Evolutionary conservation across 2,797 vertebrate genomes (phyloP).

Genomic region (Chromis chromis): DNA sequence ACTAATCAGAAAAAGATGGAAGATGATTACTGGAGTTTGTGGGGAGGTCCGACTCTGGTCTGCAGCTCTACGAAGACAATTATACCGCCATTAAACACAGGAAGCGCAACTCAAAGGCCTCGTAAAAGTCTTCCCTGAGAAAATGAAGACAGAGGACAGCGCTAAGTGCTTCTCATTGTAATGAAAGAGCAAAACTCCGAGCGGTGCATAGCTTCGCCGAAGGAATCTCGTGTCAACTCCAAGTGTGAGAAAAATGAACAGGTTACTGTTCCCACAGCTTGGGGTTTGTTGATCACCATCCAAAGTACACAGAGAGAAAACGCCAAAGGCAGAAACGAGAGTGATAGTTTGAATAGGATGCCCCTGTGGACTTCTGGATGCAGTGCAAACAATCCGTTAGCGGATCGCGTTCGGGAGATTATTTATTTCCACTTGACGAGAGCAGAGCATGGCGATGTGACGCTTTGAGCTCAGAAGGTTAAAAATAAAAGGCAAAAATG

Average conservation of each 20-base stretch:
- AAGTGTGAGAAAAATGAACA: conserved; percentile 70
- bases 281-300: conserved; percentile 58
- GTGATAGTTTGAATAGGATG: conserved; percentile 61
- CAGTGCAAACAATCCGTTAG: conserved; percentile 59
- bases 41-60: conserved; percentile 56
- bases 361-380: conserved; percentile 53
- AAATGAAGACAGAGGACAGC: conserved; percentile 40
- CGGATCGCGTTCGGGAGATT: conserved; percentile 16
- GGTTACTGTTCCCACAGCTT: conserved; percentile 64
- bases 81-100: conserved; percentile 73
- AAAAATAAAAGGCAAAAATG: not conserved
- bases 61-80: conserved; percentile 64
- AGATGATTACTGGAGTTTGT: conserved; percentile 50
- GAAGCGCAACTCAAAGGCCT: conserved; percentile 64
- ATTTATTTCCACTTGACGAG: conserved; percentile 43
- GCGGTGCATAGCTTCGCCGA: not conserved
- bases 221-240: conserved; percentile 43
- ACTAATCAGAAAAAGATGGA: conserved; percentile 79
- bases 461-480: conserved; percentile 16
- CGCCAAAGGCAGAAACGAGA: conserved; percentile 44
- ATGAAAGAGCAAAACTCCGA: conserved; percentile 22
- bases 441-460: conserved; percentile 36
- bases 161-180: conserved; percentile 38
- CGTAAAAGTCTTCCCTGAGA: conserved; percentile 54
- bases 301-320: conserved; percentile 62